A percentile compares a stretch with the other conserved stretches of the same genome.
Evolutionary conservation across 2,113 vertebrate species (phyloP).

Genomic region (Onychorhynchus coronatus): DNA sequence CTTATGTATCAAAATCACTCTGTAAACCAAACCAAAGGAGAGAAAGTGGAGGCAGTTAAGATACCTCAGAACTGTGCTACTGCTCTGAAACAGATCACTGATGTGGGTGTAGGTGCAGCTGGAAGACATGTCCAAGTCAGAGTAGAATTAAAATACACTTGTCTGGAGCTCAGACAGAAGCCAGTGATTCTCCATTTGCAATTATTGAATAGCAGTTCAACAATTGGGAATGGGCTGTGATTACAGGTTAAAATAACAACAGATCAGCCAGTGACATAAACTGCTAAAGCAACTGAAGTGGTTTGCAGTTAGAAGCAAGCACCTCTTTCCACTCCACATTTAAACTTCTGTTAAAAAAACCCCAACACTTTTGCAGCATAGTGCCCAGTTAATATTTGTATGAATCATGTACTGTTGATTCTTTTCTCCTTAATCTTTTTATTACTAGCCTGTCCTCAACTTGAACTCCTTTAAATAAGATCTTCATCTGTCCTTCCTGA

Average conservation of each 20-base stretch:
- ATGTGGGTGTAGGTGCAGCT: not conserved
- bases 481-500: not conserved
- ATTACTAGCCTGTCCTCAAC: not conserved
- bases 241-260: not conserved
- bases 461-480: constrained; percentile 1
- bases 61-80: not conserved
- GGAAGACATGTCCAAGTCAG: not conserved
- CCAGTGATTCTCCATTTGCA: not conserved
- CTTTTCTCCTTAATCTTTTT: not conserved
- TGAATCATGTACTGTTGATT: not conserved
- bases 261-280: not conserved
- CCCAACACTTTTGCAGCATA: not conserved
- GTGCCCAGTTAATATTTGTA: not conserved
- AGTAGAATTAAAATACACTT: not conserved
- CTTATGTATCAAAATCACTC: not conserved
- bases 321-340: not conserved
- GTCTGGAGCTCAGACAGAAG: not conserved
- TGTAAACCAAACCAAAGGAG: not conserved
- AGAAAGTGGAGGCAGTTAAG: not conserved
- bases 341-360: not conserved
- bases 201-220: not conserved
- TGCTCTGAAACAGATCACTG: not conserved
- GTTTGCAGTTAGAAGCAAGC: not conserved
- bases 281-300: not conserved
- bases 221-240: not conserved